Evolutionary conservation across 2,888 invertebrate species (phyloP).

Genomic region (Piscicola geometra): DNA sequence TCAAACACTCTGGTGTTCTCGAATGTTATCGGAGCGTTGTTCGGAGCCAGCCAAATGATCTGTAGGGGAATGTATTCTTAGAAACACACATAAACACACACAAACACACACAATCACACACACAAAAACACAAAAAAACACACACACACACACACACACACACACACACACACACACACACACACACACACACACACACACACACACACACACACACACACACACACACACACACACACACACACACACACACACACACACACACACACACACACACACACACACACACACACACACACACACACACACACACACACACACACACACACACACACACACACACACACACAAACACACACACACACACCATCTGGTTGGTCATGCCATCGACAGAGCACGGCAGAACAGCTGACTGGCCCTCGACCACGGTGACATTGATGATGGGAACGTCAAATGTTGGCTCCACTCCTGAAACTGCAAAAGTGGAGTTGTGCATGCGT

Average conservation of each 20-base stretch:
- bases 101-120: too few species aligned
- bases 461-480: slow-evolving; percentile 46
- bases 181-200: too few species aligned
- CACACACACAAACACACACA: neutral
- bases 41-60: slow-evolving; percentile 48
- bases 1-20: slow-evolving; percentile 50
- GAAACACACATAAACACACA: too few species aligned
- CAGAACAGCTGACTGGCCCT: slow-evolving; percentile 47
- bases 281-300: too few species aligned
- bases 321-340: slow-evolving; percentile 1
- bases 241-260: slow-evolving; percentile 40
- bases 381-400: slow-evolving; percentile 40
- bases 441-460: slow-evolving; percentile 46
- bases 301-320: too few species aligned
- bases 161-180: slow-evolving; percentile 40
- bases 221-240: neutral
- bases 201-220: slow-evolving; percentile 1
- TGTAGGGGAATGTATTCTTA: neutral
- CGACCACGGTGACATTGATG: slow-evolving; percentile 47
- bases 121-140: neutral
- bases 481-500: too few species aligned
- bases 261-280: too few species aligned
- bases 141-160: neutral
- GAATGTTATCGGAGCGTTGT: slow-evolving; percentile 47
- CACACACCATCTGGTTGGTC: slow-evolving; percentile 47